Evolutionary conservation across 1,140 invertebrate species (phyloP).

Genomic region (Lepidostoma basale): DNA sequence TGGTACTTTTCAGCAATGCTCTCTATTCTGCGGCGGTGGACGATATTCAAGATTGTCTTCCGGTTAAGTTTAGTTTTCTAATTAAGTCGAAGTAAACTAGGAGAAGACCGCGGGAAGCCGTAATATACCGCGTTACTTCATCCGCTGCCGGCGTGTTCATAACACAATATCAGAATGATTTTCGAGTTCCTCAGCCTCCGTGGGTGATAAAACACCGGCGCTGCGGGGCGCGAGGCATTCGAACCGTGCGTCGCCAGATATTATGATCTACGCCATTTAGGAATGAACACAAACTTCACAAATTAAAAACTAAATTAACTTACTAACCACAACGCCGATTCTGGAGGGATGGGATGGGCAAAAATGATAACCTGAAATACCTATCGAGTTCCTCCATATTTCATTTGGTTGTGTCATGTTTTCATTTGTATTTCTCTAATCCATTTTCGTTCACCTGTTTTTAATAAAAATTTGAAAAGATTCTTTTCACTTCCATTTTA

Average conservation of each 20-base stretch:
- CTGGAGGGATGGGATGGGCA: too few relatives aligned
- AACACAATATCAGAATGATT: slow-evolving; percentile 4
- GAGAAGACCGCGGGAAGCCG: slow-evolving; percentile 15
- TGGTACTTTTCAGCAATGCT: not conserved
- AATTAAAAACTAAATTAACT: too few relatives aligned
- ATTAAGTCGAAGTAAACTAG: not conserved
- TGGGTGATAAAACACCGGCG: not conserved
- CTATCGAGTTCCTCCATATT: too few relatives aligned
- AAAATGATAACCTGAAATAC: too few relatives aligned
- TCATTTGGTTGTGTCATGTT: too few relatives aligned
- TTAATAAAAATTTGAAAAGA: too few relatives aligned
- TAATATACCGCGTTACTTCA: not conserved
- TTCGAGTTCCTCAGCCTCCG: not conserved
- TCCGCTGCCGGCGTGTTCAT: not conserved
- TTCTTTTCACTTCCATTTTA: too few relatives aligned
- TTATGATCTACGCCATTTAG: too few relatives aligned
- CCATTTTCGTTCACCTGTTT: too few relatives aligned
- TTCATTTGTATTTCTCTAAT: too few relatives aligned
- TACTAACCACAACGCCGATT: too few relatives aligned
- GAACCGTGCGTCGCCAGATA: not conserved
- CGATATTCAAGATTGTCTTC: not conserved
- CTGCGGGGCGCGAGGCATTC: slow-evolving; percentile 6
- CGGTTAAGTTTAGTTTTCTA: slow-evolving; percentile 22
- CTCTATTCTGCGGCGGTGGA: not conserved
- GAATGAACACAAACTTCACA: too few relatives aligned